phyloP scores from a whole-genome alignment of 2,113 vertebrate species.

The Centropus unirufus region DNA sequence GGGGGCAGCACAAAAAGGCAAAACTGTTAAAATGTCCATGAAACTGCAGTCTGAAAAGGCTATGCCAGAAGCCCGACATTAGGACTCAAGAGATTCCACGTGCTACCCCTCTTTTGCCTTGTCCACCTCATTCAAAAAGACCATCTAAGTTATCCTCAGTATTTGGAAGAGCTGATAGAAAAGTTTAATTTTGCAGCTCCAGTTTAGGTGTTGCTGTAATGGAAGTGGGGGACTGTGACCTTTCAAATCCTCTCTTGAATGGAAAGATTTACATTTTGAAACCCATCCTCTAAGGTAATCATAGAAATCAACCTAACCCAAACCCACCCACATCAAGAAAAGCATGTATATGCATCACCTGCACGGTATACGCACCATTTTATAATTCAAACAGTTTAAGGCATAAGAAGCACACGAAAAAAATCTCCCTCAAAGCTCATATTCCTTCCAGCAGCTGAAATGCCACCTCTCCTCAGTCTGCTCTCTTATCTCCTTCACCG shows the following conservation, averaged over 20 bases:
- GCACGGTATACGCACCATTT: not conserved
- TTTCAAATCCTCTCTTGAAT: not conserved
- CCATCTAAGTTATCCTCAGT: no score
- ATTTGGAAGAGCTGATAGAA: no score
- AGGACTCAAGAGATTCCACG: no score
- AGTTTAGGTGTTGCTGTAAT: no score
- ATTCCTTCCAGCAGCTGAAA: not conserved
- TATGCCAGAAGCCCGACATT: no score
- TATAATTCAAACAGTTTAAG: not conserved
- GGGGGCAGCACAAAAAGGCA: no score
- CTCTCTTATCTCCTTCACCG: not conserved
- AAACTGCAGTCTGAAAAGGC: no score
- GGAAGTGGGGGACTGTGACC: not conserved
- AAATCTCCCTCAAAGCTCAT: not conserved
- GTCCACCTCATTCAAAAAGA: no score
- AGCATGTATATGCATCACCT: not conserved
- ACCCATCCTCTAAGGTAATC: not conserved
- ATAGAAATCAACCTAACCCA: accelerated
- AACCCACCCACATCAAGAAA: not conserved
- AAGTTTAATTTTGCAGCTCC: no score
- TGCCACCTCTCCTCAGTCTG: not conserved
- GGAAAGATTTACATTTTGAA: not conserved
- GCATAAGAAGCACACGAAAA: not conserved
- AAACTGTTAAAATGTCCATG: no score
- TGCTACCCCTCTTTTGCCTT: no score